These are phyloP conservation scores for Ramphastos sulfuratus DNA, from an alignment of 2,113 vertebrate species.

Conservation along the genomic window DNA sequence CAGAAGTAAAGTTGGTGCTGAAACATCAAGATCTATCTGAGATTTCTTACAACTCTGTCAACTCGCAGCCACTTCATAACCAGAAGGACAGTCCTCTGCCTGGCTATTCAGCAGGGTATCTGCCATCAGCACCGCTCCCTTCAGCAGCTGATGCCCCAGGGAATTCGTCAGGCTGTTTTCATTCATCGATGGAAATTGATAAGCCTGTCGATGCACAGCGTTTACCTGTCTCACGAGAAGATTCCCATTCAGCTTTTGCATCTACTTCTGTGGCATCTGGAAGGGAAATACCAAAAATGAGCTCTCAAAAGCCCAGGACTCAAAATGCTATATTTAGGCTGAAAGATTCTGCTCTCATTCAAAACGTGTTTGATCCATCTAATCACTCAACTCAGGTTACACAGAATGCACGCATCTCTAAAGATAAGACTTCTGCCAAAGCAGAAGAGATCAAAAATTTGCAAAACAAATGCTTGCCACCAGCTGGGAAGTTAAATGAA, in stretches of 20 bases:
- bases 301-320: conserved; percentile 67
- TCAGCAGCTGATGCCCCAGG: conserved; percentile 61
- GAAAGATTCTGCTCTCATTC: conserved; percentile 74
- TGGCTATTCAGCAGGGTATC: conserved; percentile 69
- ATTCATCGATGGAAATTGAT: conserved; percentile 73
- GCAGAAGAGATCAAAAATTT: conserved; percentile 70
- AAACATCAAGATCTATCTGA: conserved; percentile 67
- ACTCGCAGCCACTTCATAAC: conserved; percentile 70
- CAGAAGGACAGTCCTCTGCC: conserved; percentile 66
- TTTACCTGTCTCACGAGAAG: conserved; percentile 59
- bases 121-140: conserved; percentile 75
- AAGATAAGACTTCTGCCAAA: conserved; percentile 67
- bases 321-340: conserved; percentile 75
- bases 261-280: conserved; percentile 56
- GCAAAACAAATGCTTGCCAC: conserved; percentile 70
- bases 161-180: conserved; percentile 68
- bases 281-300: conserved; percentile 74
- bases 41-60: conserved; percentile 47
- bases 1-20: conserved; percentile 64
- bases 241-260: conserved; percentile 60
- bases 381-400: conserved; percentile 74
- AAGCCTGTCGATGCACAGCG: conserved; percentile 66
- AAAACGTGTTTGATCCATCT: conserved; percentile 75
- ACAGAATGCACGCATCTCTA: conserved; percentile 67
- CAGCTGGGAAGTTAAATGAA: conserved; percentile 73